Evolutionary conservation across 2,888 invertebrate species (phyloP).

Genomic region (Pammene aurita): DNA sequence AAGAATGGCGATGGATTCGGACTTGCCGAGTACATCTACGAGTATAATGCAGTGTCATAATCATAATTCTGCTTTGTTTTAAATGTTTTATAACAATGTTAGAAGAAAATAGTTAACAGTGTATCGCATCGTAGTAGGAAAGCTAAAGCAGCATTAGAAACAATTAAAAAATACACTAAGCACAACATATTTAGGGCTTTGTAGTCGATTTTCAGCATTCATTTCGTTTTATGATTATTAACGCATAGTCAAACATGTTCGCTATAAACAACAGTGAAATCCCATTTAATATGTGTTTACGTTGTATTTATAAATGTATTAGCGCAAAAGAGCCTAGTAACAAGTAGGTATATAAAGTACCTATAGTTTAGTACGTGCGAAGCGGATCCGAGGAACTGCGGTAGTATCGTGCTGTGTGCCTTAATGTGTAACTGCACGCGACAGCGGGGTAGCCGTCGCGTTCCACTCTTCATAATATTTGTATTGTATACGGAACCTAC

Average conservation of each 20-base stretch:
- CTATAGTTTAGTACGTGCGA: constrained; percentile 72
- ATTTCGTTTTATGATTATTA: neutral
- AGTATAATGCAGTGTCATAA: constrained; percentile 3
- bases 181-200: neutral
- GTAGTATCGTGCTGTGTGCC: constrained; percentile 65
- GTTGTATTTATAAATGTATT: constrained; percentile 18
- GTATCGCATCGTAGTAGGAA: neutral
- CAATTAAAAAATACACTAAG: neutral
- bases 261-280: neutral
- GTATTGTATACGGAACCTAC: neutral
- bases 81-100: constrained; percentile 2
- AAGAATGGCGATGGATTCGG: constrained; percentile 23
- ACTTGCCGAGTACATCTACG: neutral
- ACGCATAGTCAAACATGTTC: neutral
- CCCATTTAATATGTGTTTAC: neutral
- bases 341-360: constrained; percentile 45
- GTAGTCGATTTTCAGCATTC: neutral
- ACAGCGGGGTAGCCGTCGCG: constrained; percentile 51
- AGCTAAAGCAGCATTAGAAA: neutral
- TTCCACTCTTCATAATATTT: constrained; percentile 26
- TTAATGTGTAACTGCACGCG: constrained; percentile 73
- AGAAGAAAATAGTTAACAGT: too few relatives aligned
- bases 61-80: constrained; percentile 1
- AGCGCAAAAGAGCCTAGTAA: constrained; percentile 26
- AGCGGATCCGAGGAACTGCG: constrained; percentile 61